phyloP scores from a whole-genome alignment of 2,888 invertebrate genomes.

The Polyommatus icarus region DNA sequence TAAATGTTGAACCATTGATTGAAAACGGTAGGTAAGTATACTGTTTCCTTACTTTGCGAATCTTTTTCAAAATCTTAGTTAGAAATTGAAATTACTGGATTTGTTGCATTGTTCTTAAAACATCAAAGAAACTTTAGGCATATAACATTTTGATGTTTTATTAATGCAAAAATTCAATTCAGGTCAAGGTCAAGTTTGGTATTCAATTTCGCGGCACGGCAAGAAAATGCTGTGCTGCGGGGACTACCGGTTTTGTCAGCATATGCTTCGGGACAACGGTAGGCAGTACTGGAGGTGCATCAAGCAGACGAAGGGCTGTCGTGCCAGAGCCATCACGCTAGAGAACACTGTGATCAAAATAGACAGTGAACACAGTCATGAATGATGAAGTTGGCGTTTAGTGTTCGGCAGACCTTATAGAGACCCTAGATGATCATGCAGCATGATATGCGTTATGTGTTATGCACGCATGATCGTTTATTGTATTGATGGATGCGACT shows the following conservation, averaged over 20 bases:
- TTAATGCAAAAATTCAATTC: not conserved
- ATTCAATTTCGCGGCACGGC: slow-evolving; percentile 38
- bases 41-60: no score
- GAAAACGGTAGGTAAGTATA: no score
- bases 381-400: not conserved
- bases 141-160: no score
- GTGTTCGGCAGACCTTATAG: no score
- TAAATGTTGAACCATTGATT: no score
- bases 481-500: no score
- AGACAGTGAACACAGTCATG: not conserved
- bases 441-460: no score
- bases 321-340: slow-evolving; percentile 19
- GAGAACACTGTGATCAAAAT: not conserved
- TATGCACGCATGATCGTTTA: no score
- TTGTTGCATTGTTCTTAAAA: no score
- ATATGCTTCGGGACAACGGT: not conserved
- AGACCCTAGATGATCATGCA: no score
- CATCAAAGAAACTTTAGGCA: no score
- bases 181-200: slow-evolving; percentile 25
- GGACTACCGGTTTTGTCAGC: slow-evolving; percentile 33
- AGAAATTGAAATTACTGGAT: not conserved
- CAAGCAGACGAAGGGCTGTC: slow-evolving; percentile 17
- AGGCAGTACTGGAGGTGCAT: slow-evolving; percentile 22
- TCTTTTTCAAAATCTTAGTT: no score
- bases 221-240: slow-evolving; percentile 44